These are phyloP conservation scores for Diorhabda elongata DNA, from an alignment of 1,140 invertebrate species.

Conservation along the genomic window DNA sequence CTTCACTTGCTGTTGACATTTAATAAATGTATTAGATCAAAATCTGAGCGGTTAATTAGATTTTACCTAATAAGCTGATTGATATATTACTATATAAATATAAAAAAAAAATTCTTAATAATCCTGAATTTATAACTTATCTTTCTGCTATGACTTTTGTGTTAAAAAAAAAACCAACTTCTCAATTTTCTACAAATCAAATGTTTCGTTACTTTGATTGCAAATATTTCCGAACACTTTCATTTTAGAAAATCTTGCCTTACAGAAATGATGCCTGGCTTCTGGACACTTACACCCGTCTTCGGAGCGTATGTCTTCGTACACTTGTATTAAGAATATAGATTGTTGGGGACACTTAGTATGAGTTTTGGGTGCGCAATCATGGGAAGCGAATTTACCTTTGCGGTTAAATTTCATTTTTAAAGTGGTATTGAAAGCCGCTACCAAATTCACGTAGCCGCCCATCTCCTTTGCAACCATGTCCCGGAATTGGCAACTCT, in stretches of 20 bases:
- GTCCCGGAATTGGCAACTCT: slow-evolving; percentile 22
- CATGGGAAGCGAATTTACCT: slow-evolving; percentile 8
- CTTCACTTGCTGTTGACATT: no score
- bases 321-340: neutral
- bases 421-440: slow-evolving; percentile 9
- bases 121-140: no score
- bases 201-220: slow-evolving; percentile 1
- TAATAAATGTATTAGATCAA: no score
- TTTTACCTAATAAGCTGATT: no score
- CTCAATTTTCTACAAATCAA: neutral
- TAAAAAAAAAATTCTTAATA: no score
- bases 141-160: slow-evolving; percentile 3
- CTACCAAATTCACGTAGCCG: slow-evolving; percentile 14
- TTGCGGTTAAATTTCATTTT: slow-evolving; percentile 21
- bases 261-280: slow-evolving; percentile 7
- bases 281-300: slow-evolving; percentile 11
- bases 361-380: slow-evolving; percentile 7
- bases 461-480: neutral
- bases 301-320: no score
- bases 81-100: no score
- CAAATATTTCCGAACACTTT: slow-evolving; percentile 5
- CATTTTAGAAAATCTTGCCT: slow-evolving; percentile 4
- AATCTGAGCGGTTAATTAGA: no score
- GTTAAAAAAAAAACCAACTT: neutral
- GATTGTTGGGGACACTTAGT: neutral